These are phyloP conservation scores for Thunnus albacares DNA, from an alignment of 2,797 vertebrate genomes.

Conservation along the genomic window DNA sequence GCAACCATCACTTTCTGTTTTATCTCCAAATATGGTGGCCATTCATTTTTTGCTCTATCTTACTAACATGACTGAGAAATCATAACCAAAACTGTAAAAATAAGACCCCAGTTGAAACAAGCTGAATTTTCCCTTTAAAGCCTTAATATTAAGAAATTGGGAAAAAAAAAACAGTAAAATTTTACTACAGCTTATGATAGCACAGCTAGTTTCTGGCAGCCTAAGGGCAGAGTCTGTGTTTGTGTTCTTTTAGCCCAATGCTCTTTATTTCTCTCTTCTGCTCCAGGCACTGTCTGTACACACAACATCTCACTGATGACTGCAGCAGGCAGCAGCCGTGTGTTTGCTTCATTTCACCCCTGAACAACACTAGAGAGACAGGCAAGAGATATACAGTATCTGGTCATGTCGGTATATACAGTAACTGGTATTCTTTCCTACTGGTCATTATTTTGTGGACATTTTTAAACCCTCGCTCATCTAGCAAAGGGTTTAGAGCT, in stretches of 20 bases:
- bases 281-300: constrained; percentile 47
- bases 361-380: neutral
- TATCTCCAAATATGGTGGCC: too few relatives aligned
- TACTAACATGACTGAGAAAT: neutral
- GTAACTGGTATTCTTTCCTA: too few relatives aligned
- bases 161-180: neutral
- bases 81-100: neutral
- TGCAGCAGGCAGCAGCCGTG: constrained; percentile 29
- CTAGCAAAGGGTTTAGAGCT: too few relatives aligned
- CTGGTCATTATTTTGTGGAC: too few relatives aligned
- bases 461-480: too few relatives aligned
- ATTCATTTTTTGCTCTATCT: neutral
- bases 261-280: constrained; percentile 52
- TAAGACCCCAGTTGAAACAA: neutral
- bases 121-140: neutral
- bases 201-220: constrained; percentile 35
- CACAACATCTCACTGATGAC: constrained; percentile 12
- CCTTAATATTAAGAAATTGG: neutral
- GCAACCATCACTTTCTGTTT: too few relatives aligned
- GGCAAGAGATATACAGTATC: neutral
- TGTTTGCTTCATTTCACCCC: constrained; percentile 12
- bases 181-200: constrained; percentile 24
- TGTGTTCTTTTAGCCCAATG: constrained; percentile 56
- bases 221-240: constrained; percentile 56
- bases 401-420: neutral